phyloP scores from a whole-genome alignment of 1,140 invertebrate genomes.

The Probaryconus sp. region DNA sequence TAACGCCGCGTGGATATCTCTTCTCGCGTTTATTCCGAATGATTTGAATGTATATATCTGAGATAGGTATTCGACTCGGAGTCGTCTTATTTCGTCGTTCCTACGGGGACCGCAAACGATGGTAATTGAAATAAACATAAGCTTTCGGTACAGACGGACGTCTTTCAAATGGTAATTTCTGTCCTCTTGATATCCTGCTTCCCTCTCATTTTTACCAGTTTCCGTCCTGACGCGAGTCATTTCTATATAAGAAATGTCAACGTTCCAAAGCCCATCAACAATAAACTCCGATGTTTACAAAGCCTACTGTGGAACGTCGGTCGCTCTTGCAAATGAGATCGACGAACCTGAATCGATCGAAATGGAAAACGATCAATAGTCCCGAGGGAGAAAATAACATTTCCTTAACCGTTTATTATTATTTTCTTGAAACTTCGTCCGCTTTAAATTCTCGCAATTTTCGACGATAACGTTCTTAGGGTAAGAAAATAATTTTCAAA shows the following conservation, averaged over 20 bases:
- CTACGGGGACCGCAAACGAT: slow-evolving; percentile 53
- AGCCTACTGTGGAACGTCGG: background rate
- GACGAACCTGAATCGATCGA: too few relatives aligned
- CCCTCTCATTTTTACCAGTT: slow-evolving; percentile 48
- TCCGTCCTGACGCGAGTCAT: slow-evolving; percentile 14
- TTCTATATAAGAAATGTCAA: slow-evolving; percentile 3
- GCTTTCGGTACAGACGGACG: slow-evolving; percentile 64
- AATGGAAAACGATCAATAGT: too few relatives aligned
- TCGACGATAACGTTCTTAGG: too few relatives aligned
- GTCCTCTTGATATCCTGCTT: slow-evolving; percentile 44
- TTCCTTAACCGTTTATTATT: too few relatives aligned
- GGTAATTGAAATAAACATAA: slow-evolving; percentile 76
- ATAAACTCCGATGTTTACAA: slow-evolving; percentile 16
- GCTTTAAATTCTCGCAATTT: too few relatives aligned
- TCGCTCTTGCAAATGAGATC: too few relatives aligned
- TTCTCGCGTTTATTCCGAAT: slow-evolving; percentile 20
- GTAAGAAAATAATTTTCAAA: too few relatives aligned
- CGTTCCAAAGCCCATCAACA: slow-evolving; percentile 4
- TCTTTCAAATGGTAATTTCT: slow-evolving; percentile 71
- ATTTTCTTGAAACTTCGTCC: too few relatives aligned
- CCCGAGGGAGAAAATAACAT: too few relatives aligned
- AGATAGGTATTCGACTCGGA: slow-evolving; percentile 10
- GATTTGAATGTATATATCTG: slow-evolving; percentile 32
- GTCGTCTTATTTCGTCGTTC: slow-evolving; percentile 47
- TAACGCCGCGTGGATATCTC: slow-evolving; percentile 1